A percentile compares a stretch with the other conserved stretches of the same genome.
Evolutionary conservation across 2,888 invertebrate species (phyloP).

Genomic region (Ophion slaviceki): DNA sequence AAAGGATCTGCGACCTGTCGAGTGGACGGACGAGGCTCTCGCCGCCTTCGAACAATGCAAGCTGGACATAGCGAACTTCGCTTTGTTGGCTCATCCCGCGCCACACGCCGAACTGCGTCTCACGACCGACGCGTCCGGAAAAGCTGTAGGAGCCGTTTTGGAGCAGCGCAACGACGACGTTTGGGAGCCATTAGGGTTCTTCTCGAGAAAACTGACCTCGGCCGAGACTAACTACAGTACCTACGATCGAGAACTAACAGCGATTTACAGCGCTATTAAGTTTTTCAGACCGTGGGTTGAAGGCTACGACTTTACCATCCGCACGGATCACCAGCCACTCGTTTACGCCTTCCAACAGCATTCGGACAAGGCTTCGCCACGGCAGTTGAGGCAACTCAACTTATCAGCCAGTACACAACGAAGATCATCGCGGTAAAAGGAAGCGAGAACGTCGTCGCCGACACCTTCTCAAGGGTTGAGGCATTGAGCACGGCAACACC

Average conservation of each 20-base stretch:
- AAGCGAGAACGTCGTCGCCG: no score
- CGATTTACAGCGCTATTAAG: slow-evolving; percentile 53
- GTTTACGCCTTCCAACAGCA: no score
- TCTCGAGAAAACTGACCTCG: slow-evolving; percentile 23
- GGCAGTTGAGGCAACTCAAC: no score
- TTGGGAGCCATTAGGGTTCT: slow-evolving; percentile 28
- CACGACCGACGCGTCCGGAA: background rate
- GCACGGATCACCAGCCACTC: no score
- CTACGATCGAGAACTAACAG: slow-evolving; percentile 65
- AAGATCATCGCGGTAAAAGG: no score
- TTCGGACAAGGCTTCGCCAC: no score
- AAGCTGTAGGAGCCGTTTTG: slow-evolving; percentile 1
- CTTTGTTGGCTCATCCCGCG: slow-evolving; percentile 66
- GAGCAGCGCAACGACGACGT: slow-evolving; percentile 10
- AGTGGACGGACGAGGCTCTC: no score
- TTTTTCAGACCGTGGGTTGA: background rate
- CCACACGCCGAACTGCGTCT: slow-evolving; percentile 49
- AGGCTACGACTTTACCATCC: no score
- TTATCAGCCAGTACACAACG: no score
- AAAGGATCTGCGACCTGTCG: no score
- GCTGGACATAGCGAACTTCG: background rate
- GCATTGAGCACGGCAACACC: no score
- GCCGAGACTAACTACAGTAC: slow-evolving; percentile 12
- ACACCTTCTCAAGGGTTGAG: no score
- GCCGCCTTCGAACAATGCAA: background rate